These are phyloP conservation scores for Lycaon pictus DNA, from an alignment of 2,113 vertebrate species.

Conservation along the genomic window DNA sequence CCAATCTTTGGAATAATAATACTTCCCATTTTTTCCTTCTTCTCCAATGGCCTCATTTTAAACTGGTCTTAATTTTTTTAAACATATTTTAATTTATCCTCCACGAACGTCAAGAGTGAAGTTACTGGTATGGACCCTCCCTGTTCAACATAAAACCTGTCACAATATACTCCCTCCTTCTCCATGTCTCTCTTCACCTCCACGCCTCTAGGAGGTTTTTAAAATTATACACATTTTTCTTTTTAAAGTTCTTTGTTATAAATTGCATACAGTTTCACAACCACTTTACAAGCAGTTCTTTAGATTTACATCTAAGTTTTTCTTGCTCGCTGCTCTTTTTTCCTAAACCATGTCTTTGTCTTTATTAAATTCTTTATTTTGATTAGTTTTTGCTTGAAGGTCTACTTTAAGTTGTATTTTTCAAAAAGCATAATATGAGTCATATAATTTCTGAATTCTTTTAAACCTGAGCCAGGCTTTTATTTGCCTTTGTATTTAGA, in stretches of 20 bases:
- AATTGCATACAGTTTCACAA: conserved; percentile 37
- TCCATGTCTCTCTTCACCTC: background rate
- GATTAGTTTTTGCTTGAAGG: conserved; percentile 2
- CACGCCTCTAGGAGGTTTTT: background rate
- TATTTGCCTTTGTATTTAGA: conserved; percentile 10
- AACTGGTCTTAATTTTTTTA: background rate
- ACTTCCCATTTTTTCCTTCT: background rate
- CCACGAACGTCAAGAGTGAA: background rate
- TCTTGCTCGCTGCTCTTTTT: background rate
- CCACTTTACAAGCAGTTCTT: background rate
- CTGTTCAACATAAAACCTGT: background rate
- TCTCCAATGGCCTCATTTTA: background rate
- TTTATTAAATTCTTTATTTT: conserved; percentile 46
- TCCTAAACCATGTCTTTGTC: background rate
- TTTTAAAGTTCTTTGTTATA: conserved; percentile 17
- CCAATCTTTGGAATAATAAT: background rate
- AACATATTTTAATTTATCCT: conserved; percentile 20
- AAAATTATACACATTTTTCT: background rate
- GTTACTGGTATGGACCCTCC: background rate
- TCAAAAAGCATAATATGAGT: background rate
- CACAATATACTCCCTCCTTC: background rate
- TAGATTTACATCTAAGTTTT: background rate
- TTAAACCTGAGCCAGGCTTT: conserved; percentile 10
- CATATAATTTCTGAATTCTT: conserved; percentile 49
- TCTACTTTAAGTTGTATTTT: conserved; percentile 35